Percentiles rank a stretch among this genome's conserved stretches.
phyloP scores from a whole-genome alignment of 1,140 invertebrate species.

The Drosophila aff. region DNA sequence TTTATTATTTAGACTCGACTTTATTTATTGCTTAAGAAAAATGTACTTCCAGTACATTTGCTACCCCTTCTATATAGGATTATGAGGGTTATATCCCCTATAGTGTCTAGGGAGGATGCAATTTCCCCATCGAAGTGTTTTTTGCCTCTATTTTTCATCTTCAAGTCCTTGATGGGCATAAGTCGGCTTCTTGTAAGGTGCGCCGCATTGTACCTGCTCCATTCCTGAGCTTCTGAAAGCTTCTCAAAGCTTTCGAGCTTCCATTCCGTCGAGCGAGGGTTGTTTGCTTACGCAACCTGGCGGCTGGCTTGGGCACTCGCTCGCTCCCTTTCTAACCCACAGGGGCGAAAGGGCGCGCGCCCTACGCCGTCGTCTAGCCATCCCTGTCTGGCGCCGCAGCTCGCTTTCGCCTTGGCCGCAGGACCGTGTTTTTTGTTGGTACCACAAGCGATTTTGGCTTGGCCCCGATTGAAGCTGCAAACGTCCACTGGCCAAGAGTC shows the following conservation, averaged over 20 bases:
- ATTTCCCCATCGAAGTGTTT: not conserved
- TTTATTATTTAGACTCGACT: no score
- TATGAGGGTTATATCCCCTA: no score
- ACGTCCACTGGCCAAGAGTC: constrained; percentile 7
- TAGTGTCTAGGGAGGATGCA: no score
- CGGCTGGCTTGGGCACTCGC: constrained; percentile 7
- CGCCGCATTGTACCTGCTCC: constrained; percentile 3
- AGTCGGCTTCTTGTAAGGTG: not conserved
- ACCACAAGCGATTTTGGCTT: constrained; percentile 79
- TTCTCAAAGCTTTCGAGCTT: constrained; percentile 40
- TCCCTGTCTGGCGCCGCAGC: constrained; percentile 31
- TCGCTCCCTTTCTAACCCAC: constrained; percentile 38
- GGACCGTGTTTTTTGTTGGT: constrained; percentile 58
- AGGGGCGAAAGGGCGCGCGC: constrained; percentile 6
- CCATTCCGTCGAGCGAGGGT: constrained; percentile 23
- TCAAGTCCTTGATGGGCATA: not conserved
- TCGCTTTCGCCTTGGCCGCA: constrained; percentile 20
- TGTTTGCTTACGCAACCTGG: constrained; percentile 28
- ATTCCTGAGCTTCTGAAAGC: constrained; percentile 15
- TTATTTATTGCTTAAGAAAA: no score
- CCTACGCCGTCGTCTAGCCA: not conserved
- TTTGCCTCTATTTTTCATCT: no score
- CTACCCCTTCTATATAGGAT: no score
- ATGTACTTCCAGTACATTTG: no score
- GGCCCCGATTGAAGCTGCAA: constrained; percentile 67